Percentiles rank a stretch among this genome's conserved stretches.
phyloP scores from a whole-genome alignment of 2,797 vertebrate species.

The Trachurus trachurus region DNA sequence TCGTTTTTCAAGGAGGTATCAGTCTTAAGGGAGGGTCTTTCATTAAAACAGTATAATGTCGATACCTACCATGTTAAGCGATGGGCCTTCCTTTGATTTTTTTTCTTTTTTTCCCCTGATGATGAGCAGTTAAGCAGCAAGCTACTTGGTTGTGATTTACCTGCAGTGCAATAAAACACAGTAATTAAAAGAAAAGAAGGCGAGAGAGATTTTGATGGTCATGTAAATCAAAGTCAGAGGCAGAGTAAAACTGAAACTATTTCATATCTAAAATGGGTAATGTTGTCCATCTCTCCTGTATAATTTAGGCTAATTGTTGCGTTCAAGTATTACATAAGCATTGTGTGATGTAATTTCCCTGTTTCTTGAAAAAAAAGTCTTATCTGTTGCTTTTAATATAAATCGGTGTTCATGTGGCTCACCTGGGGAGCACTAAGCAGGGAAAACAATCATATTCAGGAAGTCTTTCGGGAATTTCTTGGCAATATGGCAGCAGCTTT shows the following conservation, averaged over 20 bases:
- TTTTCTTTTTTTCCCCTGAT: no score
- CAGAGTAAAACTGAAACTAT: no score
- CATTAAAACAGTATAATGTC: not conserved
- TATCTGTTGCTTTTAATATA: not conserved
- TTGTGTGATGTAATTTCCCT: not conserved
- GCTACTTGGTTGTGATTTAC: not conserved
- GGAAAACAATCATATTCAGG: not conserved
- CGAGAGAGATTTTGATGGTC: not conserved
- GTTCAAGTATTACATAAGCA: no score
- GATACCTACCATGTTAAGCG: not conserved
- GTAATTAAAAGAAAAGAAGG: no score
- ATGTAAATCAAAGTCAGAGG: no score
- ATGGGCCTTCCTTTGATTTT: no score
- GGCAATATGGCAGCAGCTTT: not conserved
- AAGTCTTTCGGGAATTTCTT: slow-evolving; percentile 3
- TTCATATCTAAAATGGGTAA: not conserved
- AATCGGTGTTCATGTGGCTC: not conserved
- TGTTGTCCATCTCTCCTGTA: not conserved
- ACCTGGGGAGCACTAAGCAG: not conserved
- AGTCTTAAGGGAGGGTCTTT: no score
- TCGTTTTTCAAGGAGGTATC: no score
- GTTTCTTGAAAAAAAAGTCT: not conserved
- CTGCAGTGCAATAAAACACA: no score
- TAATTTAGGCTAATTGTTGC: no score
- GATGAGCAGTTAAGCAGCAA: not conserved